Evolutionary conservation across 2,797 vertebrate species (phyloP).

Genomic region (Enteromius thamalakanensis): DNA sequence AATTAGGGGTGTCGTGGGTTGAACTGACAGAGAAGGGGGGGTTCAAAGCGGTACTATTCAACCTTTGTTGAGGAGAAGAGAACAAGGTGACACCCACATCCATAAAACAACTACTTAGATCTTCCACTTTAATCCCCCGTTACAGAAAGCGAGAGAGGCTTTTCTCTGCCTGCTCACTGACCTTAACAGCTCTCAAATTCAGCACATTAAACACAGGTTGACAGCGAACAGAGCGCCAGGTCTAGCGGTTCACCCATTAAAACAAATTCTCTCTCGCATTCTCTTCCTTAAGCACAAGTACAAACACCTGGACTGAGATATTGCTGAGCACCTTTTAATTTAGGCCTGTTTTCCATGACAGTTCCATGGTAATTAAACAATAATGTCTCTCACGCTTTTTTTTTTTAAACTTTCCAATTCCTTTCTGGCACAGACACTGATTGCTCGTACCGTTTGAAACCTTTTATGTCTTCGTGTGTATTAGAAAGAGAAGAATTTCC

Average conservation of each 20-base stretch:
- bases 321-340: not conserved
- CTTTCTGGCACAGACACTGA: not conserved
- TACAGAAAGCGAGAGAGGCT: slow-evolving; percentile 26
- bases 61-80: slow-evolving; percentile 32
- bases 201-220: slow-evolving; percentile 30
- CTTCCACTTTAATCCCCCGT: slow-evolving; percentile 21
- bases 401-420: not conserved
- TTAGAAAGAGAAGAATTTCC: not conserved
- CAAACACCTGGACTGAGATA: slow-evolving; percentile 35
- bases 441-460: not conserved
- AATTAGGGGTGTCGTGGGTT: slow-evolving; percentile 10
- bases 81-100: slow-evolving; percentile 27
- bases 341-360: slow-evolving; percentile 3
- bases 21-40: not conserved
- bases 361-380: not conserved
- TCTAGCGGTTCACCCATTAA: slow-evolving; percentile 16
- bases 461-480: not conserved
- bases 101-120: slow-evolving; percentile 36
- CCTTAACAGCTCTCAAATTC: slow-evolving; percentile 29
- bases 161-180: slow-evolving; percentile 37
- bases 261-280: slow-evolving; percentile 23
- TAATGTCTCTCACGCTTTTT: not conserved
- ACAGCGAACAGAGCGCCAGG: slow-evolving; percentile 6
- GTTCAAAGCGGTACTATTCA: slow-evolving; percentile 22
- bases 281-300: slow-evolving; percentile 12